phyloP scores from a whole-genome alignment of 2,888 invertebrate genomes.

The Nomada goodeniana region DNA sequence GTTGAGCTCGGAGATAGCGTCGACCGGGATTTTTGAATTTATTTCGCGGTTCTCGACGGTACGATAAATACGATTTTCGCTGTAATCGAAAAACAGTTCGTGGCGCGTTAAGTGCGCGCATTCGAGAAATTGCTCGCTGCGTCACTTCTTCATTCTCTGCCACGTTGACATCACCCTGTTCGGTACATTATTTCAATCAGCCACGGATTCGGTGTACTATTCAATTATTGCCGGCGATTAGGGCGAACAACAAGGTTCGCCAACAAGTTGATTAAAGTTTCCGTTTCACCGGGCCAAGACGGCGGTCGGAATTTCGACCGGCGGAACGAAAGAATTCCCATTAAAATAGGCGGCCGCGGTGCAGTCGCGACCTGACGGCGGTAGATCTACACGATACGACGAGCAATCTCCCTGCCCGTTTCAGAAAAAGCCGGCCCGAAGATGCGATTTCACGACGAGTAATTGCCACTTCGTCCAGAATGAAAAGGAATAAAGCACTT shows the following conservation, averaged over 20 bases:
- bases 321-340: constrained; percentile 37
- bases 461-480: constrained; percentile 52
- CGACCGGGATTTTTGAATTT: too few relatives aligned
- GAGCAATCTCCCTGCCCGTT: constrained; percentile 8
- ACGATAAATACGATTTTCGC: too few relatives aligned
- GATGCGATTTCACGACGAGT: constrained; percentile 46
- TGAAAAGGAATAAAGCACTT: constrained; percentile 51
- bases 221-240: background rate
- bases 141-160: too few relatives aligned
- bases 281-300: background rate
- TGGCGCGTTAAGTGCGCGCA: too few relatives aligned
- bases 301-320: background rate
- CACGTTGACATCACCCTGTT: too few relatives aligned
- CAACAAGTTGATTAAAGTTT: background rate
- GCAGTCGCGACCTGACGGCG: constrained; percentile 20
- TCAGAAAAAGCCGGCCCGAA: constrained; percentile 14
- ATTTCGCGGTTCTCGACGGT: too few relatives aligned
- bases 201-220: too few relatives aligned
- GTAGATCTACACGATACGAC: constrained; percentile 43
- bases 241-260: background rate
- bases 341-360: constrained; percentile 23
- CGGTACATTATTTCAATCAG: too few relatives aligned
- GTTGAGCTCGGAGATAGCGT: too few relatives aligned
- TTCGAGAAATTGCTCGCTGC: too few relatives aligned
- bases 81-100: too few relatives aligned